Conservation (phyloP, 2,888 invertebrate species). For the Ectobius pallidus region DNA sequence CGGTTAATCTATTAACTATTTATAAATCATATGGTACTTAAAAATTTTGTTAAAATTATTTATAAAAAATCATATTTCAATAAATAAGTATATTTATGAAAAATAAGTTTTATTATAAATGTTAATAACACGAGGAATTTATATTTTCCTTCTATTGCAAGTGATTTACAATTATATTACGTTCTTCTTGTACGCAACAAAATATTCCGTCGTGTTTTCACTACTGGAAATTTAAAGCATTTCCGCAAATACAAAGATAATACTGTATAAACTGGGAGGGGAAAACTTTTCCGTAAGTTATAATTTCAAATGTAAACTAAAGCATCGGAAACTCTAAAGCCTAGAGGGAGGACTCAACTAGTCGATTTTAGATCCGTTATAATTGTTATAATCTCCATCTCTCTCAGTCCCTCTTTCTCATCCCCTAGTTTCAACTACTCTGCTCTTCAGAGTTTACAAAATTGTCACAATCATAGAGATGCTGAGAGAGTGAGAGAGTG, state of each 20-base stretch:
- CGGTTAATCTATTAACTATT: too few species aligned
- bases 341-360: neutral
- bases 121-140: too few species aligned
- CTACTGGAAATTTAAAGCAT: neutral
- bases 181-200: too few species aligned
- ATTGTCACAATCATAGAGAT: neutral
- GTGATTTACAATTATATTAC: too few species aligned
- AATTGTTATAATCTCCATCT: conserved; percentile 4
- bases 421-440: neutral
- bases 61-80: too few species aligned
- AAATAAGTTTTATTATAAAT: too few species aligned
- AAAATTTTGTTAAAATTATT: too few species aligned
- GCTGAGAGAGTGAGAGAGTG: neutral
- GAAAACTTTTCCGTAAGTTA: conserved; percentile 15
- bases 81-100: too few species aligned
- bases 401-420: neutral
- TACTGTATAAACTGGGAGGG: neutral
- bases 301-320: conserved; percentile 28
- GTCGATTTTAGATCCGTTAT: conserved; percentile 12
- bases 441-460: neutral
- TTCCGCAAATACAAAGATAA: neutral
- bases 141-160: too few species aligned
- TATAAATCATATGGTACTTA: too few species aligned
- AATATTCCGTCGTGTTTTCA: too few species aligned
- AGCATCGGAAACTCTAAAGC: neutral